phyloP scores from a whole-genome alignment of 2,888 invertebrate genomes.

The Trilocha varians region DNA sequence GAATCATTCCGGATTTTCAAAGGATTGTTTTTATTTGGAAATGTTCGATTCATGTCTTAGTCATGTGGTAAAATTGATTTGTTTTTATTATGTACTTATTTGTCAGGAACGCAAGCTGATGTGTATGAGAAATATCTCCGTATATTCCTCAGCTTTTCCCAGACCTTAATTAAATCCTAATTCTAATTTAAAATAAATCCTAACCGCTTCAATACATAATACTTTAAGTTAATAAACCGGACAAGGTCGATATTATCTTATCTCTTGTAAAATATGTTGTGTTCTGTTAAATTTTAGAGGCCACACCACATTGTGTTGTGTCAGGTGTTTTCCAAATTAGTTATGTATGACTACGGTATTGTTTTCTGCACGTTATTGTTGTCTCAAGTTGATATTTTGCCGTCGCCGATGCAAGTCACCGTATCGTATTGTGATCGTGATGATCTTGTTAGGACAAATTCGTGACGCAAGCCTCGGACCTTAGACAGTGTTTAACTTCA shows the following conservation, averaged over 20 bases:
- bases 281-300: slow-evolving; percentile 28
- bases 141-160: too few relatives aligned
- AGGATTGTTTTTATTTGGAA: not conserved
- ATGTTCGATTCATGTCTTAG: not conserved
- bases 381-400: not conserved
- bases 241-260: slow-evolving; percentile 48
- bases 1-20: not conserved
- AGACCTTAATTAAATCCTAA: too few relatives aligned
- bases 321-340: slow-evolving; percentile 21
- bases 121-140: too few relatives aligned
- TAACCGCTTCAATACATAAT: not conserved
- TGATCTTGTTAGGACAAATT: not conserved
- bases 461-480: not conserved
- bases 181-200: too few relatives aligned
- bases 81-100: too few relatives aligned
- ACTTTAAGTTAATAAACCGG: not conserved
- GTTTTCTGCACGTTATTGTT: not conserved
- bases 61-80: too few relatives aligned
- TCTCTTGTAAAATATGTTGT: slow-evolving; percentile 31
- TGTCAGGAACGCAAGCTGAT: too few relatives aligned
- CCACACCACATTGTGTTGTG: slow-evolving; percentile 33
- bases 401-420: not conserved
- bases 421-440: not conserved
- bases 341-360: not conserved
- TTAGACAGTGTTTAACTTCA: not conserved